Percentiles rank a stretch among this genome's conserved stretches.
Conservation (phyloP, 2,888 invertebrate genomes). For the Drosophila prostipennis region DNA sequence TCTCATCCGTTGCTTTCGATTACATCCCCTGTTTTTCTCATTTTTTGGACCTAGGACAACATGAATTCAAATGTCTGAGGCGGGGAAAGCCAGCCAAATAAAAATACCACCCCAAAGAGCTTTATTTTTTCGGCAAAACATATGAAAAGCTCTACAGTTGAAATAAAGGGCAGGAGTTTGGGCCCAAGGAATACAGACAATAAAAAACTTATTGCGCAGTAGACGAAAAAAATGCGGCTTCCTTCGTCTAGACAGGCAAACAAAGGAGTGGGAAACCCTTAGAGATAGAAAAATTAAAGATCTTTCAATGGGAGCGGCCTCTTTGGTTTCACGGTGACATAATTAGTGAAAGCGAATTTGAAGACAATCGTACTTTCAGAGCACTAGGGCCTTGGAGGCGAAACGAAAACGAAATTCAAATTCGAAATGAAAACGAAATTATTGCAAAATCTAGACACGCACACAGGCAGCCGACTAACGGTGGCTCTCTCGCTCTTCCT, state of each 20-base stretch:
- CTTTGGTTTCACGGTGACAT: constrained; percentile 71
- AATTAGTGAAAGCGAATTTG: constrained; percentile 81
- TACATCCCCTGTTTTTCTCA: constrained; percentile 14
- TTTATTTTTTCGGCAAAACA: constrained; percentile 24
- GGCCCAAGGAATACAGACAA: constrained; percentile 41
- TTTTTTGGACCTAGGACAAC: constrained; percentile 68
- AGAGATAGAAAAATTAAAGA: neutral
- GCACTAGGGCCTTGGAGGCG: constrained; percentile 1
- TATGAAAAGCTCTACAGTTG: constrained; percentile 20
- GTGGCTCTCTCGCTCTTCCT: constrained; percentile 22
- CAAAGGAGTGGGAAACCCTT: neutral
- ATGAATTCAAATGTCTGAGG: constrained; percentile 43
- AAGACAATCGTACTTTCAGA: constrained; percentile 45
- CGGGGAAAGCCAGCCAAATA: constrained; percentile 9
- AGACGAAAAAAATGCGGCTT: constrained; percentile 10
- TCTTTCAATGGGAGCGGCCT: constrained; percentile 3
- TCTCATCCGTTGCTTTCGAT: constrained; percentile 1
- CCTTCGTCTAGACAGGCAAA: constrained; percentile 32
- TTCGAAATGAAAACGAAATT: constrained; percentile 74
- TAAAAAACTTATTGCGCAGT: constrained; percentile 65
- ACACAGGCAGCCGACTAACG: constrained; percentile 31
- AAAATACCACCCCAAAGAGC: constrained; percentile 45
- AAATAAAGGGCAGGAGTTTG: constrained; percentile 8
- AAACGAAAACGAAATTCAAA: constrained; percentile 76
- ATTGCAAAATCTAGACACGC: constrained; percentile 73